Conservation (phyloP, 2,888 invertebrate species). For the Caenorhabditis sp. region DNA sequence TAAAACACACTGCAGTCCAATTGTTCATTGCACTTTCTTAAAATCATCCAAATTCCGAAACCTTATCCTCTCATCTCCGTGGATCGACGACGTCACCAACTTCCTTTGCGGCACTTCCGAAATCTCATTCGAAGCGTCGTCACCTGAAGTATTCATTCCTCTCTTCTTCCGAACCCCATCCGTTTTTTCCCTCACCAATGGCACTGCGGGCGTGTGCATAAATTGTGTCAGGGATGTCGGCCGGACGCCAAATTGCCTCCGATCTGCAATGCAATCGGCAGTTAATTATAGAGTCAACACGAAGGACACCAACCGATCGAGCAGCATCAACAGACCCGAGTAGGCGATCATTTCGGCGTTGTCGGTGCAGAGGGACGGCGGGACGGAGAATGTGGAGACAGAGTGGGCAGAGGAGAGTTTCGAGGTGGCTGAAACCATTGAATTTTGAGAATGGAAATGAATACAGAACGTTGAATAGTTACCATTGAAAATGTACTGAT, state of each 20-base stretch:
- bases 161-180: slow-evolving; percentile 8
- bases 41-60: slow-evolving; percentile 51
- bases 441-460: too few relatives aligned
- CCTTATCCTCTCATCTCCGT: slow-evolving; percentile 50
- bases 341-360: slow-evolving; percentile 99
- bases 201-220: slow-evolving; percentile 71
- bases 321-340: slow-evolving; percentile 80
- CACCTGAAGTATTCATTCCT: slow-evolving; percentile 23
- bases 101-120: slow-evolving; percentile 30
- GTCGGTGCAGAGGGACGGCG: slow-evolving; percentile 93
- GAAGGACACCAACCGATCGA: slow-evolving; percentile 53
- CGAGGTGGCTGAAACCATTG: slow-evolving; percentile 69
- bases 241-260: slow-evolving; percentile 25
- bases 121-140: slow-evolving; percentile 25
- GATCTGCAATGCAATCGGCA: slow-evolving; percentile 31
- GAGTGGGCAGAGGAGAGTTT: slow-evolving; percentile 65
- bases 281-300: slow-evolving; percentile 43
- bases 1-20: slow-evolving; percentile 17
- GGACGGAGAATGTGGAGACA: slow-evolving; percentile 81
- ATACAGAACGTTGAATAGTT: not conserved
- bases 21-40: slow-evolving; percentile 1
- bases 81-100: slow-evolving; percentile 60
- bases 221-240: slow-evolving; percentile 68
- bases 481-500: slow-evolving; percentile 72
- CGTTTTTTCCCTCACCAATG: slow-evolving; percentile 62